Evolutionary conservation across 1,140 invertebrate species (phyloP).

Genomic region (Halesus radiatus): DNA sequence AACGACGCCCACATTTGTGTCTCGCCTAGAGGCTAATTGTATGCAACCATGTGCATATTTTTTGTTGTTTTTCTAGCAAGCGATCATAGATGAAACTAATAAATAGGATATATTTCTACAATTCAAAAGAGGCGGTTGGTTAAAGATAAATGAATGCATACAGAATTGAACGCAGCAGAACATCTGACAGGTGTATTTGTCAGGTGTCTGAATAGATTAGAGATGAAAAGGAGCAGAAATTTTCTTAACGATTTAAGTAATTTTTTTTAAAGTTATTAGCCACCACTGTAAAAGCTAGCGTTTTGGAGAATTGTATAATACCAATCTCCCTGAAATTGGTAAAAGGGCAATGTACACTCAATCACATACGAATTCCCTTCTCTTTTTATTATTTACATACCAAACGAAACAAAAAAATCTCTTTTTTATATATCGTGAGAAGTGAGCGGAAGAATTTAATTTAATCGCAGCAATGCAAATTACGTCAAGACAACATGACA

Average conservation of each 20-base stretch:
- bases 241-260: not conserved
- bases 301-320: no score
- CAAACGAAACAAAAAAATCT: no score
- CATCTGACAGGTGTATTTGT: constrained; percentile 25
- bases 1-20: constrained; percentile 2
- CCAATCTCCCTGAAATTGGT: no score
- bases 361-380: no score
- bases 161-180: constrained; percentile 28
- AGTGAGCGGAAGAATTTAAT: no score
- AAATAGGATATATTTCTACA: not conserved
- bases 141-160: constrained; percentile 45
- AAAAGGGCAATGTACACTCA: no score
- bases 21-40: constrained; percentile 15
- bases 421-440: no score
- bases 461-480: not conserved
- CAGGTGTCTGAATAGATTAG: constrained; percentile 7
- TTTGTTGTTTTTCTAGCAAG: constrained; percentile 28
- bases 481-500: not conserved
- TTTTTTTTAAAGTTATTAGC: not conserved
- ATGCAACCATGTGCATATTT: constrained; percentile 3
- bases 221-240: not conserved
- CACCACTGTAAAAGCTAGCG: no score
- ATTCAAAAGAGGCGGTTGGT: constrained; percentile 23
- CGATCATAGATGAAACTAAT: constrained; percentile 28
- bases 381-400: no score